Evolutionary conservation across 2,113 vertebrate species (phyloP).

Genomic region (Malurus melanocephalus): DNA sequence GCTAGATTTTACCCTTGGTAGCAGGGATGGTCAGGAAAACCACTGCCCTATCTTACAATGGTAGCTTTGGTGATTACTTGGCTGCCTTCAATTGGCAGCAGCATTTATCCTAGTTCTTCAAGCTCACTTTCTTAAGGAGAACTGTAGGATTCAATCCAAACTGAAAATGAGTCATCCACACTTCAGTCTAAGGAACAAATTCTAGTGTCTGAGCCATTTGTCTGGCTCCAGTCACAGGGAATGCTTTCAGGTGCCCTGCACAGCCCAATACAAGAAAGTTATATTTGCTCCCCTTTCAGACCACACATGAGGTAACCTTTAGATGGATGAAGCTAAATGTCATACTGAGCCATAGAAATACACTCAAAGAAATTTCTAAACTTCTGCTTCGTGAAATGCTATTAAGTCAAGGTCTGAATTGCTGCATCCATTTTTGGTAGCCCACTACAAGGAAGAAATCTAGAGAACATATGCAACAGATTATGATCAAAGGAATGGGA

Average conservation of each 20-base stretch:
- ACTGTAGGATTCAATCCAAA: not conserved
- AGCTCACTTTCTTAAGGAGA: not conserved
- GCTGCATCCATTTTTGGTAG: not conserved
- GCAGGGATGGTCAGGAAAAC: not conserved
- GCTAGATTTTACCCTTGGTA: not conserved
- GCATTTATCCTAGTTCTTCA: not conserved
- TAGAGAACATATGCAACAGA: not conserved
- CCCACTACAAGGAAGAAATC: not conserved
- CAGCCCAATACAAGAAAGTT: not conserved
- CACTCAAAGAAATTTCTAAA: not conserved
- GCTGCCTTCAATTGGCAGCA: not conserved
- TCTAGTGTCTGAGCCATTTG: not conserved
- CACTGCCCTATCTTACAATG: not conserved
- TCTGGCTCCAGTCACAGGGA: not conserved
- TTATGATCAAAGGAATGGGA: constrained; percentile 1
- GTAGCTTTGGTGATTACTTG: not conserved
- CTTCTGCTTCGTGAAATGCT: not conserved
- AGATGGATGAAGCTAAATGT: not conserved
- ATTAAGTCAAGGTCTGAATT: not conserved
- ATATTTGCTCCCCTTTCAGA: not conserved
- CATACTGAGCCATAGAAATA: not conserved
- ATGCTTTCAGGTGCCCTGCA: not conserved
- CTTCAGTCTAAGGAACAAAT: not conserved
- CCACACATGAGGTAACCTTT: not conserved
- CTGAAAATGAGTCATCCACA: not conserved